These are phyloP conservation scores for Bradypodion pumilum DNA, from an alignment of 2,797 vertebrate species.

Conservation along the genomic window DNA sequence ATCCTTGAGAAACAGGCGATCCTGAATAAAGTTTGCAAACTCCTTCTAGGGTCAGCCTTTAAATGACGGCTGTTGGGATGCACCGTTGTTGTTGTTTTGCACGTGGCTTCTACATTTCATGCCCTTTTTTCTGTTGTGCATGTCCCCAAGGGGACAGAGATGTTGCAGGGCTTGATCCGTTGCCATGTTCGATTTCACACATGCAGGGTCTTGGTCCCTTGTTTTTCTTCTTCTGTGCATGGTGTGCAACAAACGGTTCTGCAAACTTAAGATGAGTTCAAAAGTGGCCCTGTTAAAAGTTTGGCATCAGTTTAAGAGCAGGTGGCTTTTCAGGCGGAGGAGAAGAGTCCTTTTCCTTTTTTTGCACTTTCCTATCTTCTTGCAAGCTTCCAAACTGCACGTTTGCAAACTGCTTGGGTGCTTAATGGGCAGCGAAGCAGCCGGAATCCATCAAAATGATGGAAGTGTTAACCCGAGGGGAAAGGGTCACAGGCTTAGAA, in stretches of 20 bases:
- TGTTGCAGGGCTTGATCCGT: background rate
- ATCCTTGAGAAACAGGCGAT: background rate
- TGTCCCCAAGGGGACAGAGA: background rate
- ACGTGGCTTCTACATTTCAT: background rate
- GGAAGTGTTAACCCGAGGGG: background rate
- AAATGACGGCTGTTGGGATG: background rate
- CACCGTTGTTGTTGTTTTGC: background rate
- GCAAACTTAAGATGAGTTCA: background rate
- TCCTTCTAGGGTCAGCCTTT: background rate
- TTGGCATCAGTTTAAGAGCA: background rate
- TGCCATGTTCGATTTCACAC: background rate
- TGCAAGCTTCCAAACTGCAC: background rate
- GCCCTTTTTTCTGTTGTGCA: background rate
- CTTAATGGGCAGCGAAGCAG: constrained; percentile 20
- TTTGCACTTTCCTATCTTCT: background rate
- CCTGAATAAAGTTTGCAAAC: background rate
- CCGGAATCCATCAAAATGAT: background rate
- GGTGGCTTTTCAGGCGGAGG: background rate
- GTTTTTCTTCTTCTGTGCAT: background rate
- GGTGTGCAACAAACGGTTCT: background rate
- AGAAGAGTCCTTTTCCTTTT: too few relatives aligned
- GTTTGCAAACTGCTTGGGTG: background rate
- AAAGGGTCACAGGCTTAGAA: background rate
- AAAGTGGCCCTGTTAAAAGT: background rate
- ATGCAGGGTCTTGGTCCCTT: background rate